Conservation (phyloP, 2,797 vertebrate species). For the Pseudomugil tenellus region DNA sequence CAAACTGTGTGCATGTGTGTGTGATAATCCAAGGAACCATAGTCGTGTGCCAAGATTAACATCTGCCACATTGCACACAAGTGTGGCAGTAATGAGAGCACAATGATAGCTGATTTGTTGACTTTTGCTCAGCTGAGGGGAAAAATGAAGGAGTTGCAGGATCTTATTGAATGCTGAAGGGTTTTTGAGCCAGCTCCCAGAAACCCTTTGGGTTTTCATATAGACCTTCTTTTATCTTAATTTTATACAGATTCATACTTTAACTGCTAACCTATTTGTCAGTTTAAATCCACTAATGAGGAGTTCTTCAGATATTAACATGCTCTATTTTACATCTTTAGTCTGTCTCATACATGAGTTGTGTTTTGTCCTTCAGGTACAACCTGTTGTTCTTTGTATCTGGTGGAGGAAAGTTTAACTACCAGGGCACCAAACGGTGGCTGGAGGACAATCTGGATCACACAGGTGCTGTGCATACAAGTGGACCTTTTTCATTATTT, state of each 20-base stretch:
- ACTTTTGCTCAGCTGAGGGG: no score
- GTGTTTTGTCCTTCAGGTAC: constrained; percentile 82
- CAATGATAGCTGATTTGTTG: constrained; percentile 56
- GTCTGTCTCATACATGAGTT: background rate
- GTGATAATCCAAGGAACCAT: constrained; percentile 54
- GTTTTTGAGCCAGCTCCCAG: no score
- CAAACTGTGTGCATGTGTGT: constrained; percentile 29
- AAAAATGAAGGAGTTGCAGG: no score
- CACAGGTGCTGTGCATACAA: constrained; percentile 84
- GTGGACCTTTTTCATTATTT: no score
- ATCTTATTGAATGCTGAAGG: no score
- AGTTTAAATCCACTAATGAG: no score
- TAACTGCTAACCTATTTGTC: no score
- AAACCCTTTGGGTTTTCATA: no score
- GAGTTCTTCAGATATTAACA: no score
- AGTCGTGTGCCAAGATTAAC: constrained; percentile 78
- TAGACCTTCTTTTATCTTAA: no score
- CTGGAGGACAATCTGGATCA: constrained; percentile 97
- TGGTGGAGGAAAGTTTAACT: constrained; percentile 99
- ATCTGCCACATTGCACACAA: constrained; percentile 78
- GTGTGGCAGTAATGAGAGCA: constrained; percentile 73
- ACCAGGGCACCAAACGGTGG: constrained; percentile 98
- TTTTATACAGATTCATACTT: no score
- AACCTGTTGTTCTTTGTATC: constrained; percentile 97
- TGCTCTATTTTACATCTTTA: background rate